Evolutionary conservation across 2,888 invertebrate species (phyloP), one percentile per base, ranked within the genome.

Genomic region (Hoplodrina blanda): DNA sequence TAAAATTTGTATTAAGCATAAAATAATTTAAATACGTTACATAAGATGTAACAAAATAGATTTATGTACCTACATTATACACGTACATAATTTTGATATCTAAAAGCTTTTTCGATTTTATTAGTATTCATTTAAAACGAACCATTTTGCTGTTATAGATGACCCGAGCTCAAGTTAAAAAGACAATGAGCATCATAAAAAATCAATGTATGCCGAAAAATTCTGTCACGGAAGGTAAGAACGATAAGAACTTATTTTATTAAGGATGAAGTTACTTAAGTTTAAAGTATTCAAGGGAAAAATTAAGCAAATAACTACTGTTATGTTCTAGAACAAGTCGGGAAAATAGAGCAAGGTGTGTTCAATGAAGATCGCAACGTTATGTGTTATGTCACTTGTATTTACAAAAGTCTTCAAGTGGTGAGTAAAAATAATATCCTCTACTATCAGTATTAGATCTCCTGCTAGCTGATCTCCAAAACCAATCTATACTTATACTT

Each of bases 141-240:
- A n/a, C 6, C 6, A 41, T 30, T 61, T 62, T 49, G 5, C 13
- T 64, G 62, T 75, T 82, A 4, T 73, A 95, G 95, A 93, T 94
- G 94, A 88, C 93, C 6, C 85, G 93, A 73, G 96, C 96, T 2
- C 97, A 97, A 87, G 90, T 97, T 85, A 96, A 96, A 81, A 96
- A 97, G 54, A 96, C 97, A 0, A 93, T 96, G 67, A 95, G 94
- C 60, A 84, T 97, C 13, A 94, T 97, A 87, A 95, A 97, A 65
- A 97, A 97, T 62, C 96, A 96, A 37, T 97, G 97, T 77, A 89
- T 96, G 80, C 95, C 96, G 15, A 97, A 97, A 91, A 93, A 92
- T 52, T 96, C 96, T 73, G 94, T 95, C 0, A 91, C 95, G 10
- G 91, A 95, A 87, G 97, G 97, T 97, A 90, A 60, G 41, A 56